Evolutionary conservation across 2,888 invertebrate genomes (phyloP).

Genomic region (Leptinotarsa juncta): DNA sequence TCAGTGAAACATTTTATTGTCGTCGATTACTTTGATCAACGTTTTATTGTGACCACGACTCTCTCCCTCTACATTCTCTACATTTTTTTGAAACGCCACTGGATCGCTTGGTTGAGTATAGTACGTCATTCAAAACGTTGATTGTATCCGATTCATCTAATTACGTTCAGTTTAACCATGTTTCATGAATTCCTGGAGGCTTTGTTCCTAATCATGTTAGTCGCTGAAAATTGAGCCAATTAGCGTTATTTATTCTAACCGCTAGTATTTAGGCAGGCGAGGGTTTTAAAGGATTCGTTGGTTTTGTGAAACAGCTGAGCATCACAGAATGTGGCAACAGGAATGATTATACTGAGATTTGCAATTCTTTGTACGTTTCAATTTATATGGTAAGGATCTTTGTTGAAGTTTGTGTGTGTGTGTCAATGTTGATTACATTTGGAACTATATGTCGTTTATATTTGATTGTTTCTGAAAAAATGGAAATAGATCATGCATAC

Average conservation of each 20-base stretch:
- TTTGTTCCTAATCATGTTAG: constrained; percentile 16
- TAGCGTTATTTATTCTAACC: constrained; percentile 9
- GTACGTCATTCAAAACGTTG: background rate
- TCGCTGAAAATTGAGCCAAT: constrained; percentile 11
- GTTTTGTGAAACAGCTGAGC: constrained; percentile 2
- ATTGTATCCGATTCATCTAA: background rate
- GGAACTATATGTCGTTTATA: no score
- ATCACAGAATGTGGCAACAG: background rate
- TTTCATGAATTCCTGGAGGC: constrained; percentile 13
- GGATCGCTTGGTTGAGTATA: background rate
- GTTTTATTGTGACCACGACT: no score
- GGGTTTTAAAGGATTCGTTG: constrained; percentile 3
- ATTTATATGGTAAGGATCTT: background rate
- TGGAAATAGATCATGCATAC: no score
- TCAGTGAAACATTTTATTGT: no score
- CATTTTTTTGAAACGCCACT: background rate
- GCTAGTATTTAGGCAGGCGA: background rate
- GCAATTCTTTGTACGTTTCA: background rate
- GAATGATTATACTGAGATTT: background rate
- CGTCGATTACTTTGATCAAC: no score
- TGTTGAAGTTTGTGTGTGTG: background rate
- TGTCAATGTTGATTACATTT: no score
- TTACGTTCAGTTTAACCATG: background rate
- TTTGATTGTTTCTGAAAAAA: no score
- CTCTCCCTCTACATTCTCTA: no score